Percentiles rank a stretch among this genome's conserved stretches.
Evolutionary conservation across 2,113 vertebrate genomes (phyloP).

Genomic region (Corythornis vintsioides): DNA sequence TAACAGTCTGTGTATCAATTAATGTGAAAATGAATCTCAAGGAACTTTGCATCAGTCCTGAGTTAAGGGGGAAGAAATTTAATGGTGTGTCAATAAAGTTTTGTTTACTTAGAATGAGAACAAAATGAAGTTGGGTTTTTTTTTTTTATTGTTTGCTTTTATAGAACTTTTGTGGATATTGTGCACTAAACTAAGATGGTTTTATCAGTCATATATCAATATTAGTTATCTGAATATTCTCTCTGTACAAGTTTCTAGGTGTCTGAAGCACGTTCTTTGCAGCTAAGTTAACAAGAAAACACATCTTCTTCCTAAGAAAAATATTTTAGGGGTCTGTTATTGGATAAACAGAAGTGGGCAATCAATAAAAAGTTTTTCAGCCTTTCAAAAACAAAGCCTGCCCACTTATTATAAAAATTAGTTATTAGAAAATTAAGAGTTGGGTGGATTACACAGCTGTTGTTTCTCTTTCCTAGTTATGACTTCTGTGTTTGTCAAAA

Average conservation of each 20-base stretch:
- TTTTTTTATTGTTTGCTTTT: neutral
- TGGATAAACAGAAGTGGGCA: neutral
- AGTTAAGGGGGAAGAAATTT: neutral
- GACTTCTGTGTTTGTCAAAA: neutral
- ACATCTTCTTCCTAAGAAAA: neutral
- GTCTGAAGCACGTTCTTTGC: neutral
- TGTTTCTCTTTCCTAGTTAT: neutral
- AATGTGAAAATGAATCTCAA: neutral
- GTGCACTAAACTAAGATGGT: neutral
- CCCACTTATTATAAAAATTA: neutral
- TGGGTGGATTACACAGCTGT: neutral
- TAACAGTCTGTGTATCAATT: neutral
- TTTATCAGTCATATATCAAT: neutral
- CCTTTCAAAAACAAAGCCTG: neutral
- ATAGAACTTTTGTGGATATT: neutral
- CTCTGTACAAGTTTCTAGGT: neutral
- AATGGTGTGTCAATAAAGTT: neutral
- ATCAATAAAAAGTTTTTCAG: neutral
- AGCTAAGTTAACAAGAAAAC: neutral
- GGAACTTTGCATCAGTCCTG: neutral
- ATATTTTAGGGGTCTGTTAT: neutral
- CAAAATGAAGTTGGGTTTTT: neutral
- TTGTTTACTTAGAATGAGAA: neutral
- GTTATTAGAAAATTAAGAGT: neutral
- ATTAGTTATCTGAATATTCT: neutral